phyloP scores from a whole-genome alignment of 30 jellyfish, hydroid and myxozoan genomes.

The Calvadosia cruxmelitensis region DNA sequence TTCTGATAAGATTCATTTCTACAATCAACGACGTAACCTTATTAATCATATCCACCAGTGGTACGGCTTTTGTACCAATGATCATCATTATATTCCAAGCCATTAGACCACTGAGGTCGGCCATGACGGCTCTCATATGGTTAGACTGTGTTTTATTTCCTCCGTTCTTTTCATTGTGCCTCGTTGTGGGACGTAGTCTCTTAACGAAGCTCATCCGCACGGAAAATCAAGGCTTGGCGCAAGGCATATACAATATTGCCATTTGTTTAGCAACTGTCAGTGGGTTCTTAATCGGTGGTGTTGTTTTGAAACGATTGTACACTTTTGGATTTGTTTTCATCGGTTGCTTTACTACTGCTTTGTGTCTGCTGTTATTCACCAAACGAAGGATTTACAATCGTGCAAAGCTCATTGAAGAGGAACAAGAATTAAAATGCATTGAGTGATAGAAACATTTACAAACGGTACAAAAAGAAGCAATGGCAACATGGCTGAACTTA shows the following conservation, averaged over 20 bases:
- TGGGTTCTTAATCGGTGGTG: neutral
- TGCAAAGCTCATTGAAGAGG: neutral
- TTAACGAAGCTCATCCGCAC: neutral
- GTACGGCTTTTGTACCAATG: neutral
- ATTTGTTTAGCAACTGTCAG: neutral
- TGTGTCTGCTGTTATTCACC: too few relatives aligned
- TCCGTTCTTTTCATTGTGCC: neutral
- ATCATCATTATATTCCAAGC: neutral
- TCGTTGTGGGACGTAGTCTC: neutral
- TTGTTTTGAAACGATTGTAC: neutral
- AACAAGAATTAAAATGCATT: too few relatives aligned
- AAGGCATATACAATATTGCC: neutral
- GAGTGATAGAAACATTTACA: too few relatives aligned
- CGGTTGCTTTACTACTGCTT: neutral
- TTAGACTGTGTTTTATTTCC: neutral
- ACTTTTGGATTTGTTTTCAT: neutral
- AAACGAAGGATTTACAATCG: neutral
- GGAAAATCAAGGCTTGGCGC: neutral
- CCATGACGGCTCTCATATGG: neutral
- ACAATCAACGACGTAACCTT: neutral
- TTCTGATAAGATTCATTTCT: too few relatives aligned
- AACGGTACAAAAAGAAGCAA: too few relatives aligned
- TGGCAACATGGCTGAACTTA: too few relatives aligned
- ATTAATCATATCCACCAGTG: neutral
- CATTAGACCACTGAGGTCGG: neutral